phyloP scores from a whole-genome alignment of 2,888 invertebrate species.

The Sepioteuthis lessoniana region DNA sequence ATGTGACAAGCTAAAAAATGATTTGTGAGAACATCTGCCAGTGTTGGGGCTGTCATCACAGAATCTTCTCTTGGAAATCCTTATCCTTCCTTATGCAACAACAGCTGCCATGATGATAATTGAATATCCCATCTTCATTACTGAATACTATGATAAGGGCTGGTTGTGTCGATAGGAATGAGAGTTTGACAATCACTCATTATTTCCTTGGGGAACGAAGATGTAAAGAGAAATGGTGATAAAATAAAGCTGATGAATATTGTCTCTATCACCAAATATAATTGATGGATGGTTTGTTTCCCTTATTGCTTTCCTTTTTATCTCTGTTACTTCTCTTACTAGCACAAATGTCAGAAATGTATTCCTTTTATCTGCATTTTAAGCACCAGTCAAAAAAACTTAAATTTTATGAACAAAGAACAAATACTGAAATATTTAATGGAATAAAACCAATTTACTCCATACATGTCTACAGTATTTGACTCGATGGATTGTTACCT shows the following conservation, averaged over 20 bases:
- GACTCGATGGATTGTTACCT: not conserved
- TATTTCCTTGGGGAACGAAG: not conserved
- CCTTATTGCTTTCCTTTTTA: not conserved
- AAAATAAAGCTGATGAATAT: not conserved
- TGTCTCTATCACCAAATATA: not conserved
- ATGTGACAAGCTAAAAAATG: not conserved
- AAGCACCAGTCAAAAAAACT: not conserved
- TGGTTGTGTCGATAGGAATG: not conserved
- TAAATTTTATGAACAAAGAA: not conserved
- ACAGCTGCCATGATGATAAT: not conserved
- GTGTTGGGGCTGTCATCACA: not conserved
- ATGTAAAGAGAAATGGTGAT: not conserved
- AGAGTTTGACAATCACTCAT: not conserved
- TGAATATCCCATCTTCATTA: slow-evolving; percentile 33
- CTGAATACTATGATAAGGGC: not conserved
- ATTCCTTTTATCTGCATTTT: not conserved
- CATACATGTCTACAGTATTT: not conserved
- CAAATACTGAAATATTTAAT: not conserved
- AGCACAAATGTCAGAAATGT: not conserved
- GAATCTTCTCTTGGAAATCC: not conserved
- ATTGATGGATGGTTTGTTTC: not conserved
- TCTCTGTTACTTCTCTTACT: not conserved
- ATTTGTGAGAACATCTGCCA: not conserved
- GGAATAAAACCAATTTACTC: not conserved
- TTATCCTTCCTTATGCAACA: slow-evolving; percentile 1